Base-by-base conservation (phyloP, 2,113 vertebrate genomes). In the Paratilapia polleni region DNA sequence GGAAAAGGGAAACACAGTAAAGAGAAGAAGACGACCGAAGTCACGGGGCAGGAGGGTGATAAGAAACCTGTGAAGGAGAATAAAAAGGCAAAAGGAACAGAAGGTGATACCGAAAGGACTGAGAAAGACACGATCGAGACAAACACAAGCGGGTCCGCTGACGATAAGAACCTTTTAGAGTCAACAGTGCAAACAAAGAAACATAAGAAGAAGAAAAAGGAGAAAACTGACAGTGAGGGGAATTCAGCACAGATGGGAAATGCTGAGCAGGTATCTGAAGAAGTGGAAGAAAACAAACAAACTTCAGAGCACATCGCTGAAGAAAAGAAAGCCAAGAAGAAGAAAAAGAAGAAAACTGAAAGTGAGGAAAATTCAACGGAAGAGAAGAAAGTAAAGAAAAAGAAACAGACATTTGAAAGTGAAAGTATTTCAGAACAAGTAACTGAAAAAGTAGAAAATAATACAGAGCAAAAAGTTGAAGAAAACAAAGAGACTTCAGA, bases 141-240 rank as follows among this genome's bases (percentile, higher is more conserved):
- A 8, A 78, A 24, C 1, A 13, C 5, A 31, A 82, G 22, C 2
- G 19, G 26, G 2, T 31, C 56, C 22, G 14, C 3, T 61, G n/a
- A 26, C 1, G 5, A 43, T 11, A 52, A 24, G 1, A 70, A 81
- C 0, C 38, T 22, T 14, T 62, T 31, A 13, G 89, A 90, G 64
- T 36, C 68, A 5, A 2, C 13, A 6, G 57, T 81, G 11, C 78
- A 47, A 58, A 38, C 59, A 64, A 93, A 87, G 52, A 93, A 92
- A 83, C 11, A 13, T 1, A 91, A 92, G 68, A 93, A 92, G 73
- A 89, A 85, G 62, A 81, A 86, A 76, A 90, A 70, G 12, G 56
- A 86, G 14, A 82, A 70, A 76, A 7, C 19, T 8, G 20, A 68
- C 3, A 3, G 15, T 36, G 85, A 86, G 17, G 80, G 79, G n/a